Conservation (phyloP, 2,888 invertebrate genomes). For the Myopa testacea region DNA sequence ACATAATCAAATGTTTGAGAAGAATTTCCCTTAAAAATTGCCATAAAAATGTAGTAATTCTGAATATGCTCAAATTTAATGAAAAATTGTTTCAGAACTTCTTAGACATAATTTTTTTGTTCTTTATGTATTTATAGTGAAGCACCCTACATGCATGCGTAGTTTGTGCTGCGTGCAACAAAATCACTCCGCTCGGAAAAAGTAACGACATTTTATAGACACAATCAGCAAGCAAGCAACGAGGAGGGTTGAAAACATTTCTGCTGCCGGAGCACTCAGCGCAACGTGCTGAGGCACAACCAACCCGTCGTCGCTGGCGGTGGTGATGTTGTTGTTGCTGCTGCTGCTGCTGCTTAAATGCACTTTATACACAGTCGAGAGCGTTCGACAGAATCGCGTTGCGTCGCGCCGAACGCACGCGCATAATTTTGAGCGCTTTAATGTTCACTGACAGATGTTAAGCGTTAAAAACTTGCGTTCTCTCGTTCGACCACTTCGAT, state of each 20-base stretch:
- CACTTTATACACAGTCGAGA: background rate
- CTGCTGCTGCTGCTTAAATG: background rate
- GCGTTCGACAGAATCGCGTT: background rate
- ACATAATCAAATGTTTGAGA: too few relatives aligned
- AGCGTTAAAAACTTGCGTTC: conserved; percentile 41
- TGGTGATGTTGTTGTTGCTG: too few relatives aligned
- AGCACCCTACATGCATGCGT: too few relatives aligned
- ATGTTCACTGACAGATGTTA: conserved; percentile 65
- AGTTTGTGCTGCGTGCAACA: background rate
- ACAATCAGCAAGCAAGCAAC: conserved; percentile 42
- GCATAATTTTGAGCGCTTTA: conserved; percentile 53
- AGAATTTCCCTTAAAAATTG: too few relatives aligned
- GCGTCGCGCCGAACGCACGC: conserved; percentile 48
- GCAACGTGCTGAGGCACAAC: conserved; percentile 7
- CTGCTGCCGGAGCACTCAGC: background rate
- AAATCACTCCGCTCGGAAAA: conserved; percentile 43
- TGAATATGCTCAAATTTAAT: too few relatives aligned
- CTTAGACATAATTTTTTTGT: too few relatives aligned
- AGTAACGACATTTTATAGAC: conserved; percentile 54
- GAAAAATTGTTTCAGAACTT: too few relatives aligned
- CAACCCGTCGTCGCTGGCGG: background rate
- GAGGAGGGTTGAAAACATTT: conserved; percentile 46
- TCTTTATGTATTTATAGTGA: too few relatives aligned
- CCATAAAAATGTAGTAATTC: too few relatives aligned
- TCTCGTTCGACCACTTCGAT: background rate